Conservation (phyloP, 2,888 invertebrate species). For the Vanessa cardui region DNA sequence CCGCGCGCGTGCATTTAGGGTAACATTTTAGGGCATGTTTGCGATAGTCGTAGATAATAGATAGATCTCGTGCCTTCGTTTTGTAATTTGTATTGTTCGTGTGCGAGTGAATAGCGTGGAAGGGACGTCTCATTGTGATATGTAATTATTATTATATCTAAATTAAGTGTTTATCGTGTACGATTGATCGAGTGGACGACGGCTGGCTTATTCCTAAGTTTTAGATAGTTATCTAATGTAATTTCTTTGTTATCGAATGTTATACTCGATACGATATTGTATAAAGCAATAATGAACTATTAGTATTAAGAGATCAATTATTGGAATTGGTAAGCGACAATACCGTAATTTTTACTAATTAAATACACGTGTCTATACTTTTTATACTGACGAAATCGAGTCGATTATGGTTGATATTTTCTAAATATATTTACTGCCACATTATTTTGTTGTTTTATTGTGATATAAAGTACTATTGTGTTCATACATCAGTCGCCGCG, state of each 20-base stretch:
- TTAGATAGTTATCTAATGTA: slow-evolving; percentile 65
- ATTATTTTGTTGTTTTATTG: slow-evolving; percentile 55
- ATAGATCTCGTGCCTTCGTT: slow-evolving; percentile 82
- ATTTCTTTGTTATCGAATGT: slow-evolving; percentile 72
- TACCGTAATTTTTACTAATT: slow-evolving; percentile 66
- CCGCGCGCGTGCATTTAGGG: slow-evolving; percentile 73
- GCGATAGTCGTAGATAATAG: slow-evolving; percentile 74
- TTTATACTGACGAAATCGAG: slow-evolving; percentile 75
- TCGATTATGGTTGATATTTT: slow-evolving; percentile 79
- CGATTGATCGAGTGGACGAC: slow-evolving; percentile 71
- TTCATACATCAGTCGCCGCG: neutral
- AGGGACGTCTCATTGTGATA: slow-evolving; percentile 82
- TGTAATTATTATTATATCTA: slow-evolving; percentile 82
- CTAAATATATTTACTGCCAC: slow-evolving; percentile 82
- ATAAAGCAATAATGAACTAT: slow-evolving; percentile 79
- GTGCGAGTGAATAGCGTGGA: slow-evolving; percentile 75
- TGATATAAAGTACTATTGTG: neutral
- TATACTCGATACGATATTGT: slow-evolving; percentile 78
- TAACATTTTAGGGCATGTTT: slow-evolving; percentile 72
- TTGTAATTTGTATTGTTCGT: slow-evolving; percentile 69
- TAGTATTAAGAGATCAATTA: slow-evolving; percentile 73
- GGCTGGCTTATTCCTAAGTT: slow-evolving; percentile 68
- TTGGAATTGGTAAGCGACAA: slow-evolving; percentile 70
- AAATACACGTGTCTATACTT: slow-evolving; percentile 64
- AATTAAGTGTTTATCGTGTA: slow-evolving; percentile 80